Base-by-base conservation (phyloP, 2,888 invertebrate species). In the Thecophora atra region DNA sequence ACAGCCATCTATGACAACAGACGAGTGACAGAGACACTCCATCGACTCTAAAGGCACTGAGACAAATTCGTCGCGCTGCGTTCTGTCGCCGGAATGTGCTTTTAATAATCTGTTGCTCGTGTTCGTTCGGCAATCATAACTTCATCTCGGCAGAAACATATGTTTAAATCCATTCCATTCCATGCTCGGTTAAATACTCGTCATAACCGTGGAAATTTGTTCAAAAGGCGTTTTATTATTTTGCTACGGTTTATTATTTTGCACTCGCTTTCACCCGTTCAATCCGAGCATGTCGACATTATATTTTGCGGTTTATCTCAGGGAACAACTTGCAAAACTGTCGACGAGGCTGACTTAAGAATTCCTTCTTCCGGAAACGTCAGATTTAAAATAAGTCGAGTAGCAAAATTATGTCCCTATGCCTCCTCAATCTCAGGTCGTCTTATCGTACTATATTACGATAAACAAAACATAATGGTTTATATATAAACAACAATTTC, bases 161-260 rank as follows among this genome's bases (percentile, higher is more conserved):
- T 70, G 70, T 70, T 68, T 17, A 17, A 21, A 17, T n/a, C 15
- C 47, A 21, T 47, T n/a, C 15, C 47, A n/a, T n/a, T 64, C 56
- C 56, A 68, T 44, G 68, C 60, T 52, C n/a, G 37, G 21, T 42
- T 44, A 24, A 17, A 15, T 26, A 28, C 58, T 58, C 47, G 44
- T 26, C 24, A 37, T 37, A 47, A 8, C 28, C 30, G 44, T 42
- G 68, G 58, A 68, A 58, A 56, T 15, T 56, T 68, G 56, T 42
- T 69, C 68, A 24, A 44, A 24, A 69, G 58, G 58, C 58, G 47
- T 69, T 60, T 69, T 63, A 70, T 70, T 70, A 63, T 51, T 62
- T 69, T 30, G 62, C 63, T 11, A 70, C 19, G 70, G 52, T 70
- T 70, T 70, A 70, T 70, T 70, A 70, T 70, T 70, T 70, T 63